Evolutionary conservation across 2,888 invertebrate genomes (phyloP).

Genomic region (Meteorus cinctellus): DNA sequence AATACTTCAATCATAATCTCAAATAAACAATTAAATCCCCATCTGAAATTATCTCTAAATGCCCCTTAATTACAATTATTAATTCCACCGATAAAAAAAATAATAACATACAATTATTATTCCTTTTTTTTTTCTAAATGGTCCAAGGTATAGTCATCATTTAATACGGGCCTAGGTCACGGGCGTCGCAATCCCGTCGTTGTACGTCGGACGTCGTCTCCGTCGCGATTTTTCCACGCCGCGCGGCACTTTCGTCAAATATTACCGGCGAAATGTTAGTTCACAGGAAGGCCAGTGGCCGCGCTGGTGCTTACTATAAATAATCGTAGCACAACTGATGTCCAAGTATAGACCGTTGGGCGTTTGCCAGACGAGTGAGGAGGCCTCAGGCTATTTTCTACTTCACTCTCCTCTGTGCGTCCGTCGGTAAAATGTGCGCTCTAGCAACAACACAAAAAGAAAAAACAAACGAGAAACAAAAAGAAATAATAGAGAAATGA

Average conservation of each 20-base stretch:
- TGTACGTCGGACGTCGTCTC: constrained; percentile 40
- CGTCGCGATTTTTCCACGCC: constrained; percentile 32
- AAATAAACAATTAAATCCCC: too few relatives aligned
- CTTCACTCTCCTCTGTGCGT: constrained; percentile 39
- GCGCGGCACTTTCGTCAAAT: constrained; percentile 49
- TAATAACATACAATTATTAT: neutral
- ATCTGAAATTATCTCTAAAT: too few relatives aligned
- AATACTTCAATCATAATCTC: too few relatives aligned
- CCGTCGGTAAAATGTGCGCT: constrained; percentile 39
- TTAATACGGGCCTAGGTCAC: constrained; percentile 75
- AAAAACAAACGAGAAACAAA: neutral
- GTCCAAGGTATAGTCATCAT: constrained; percentile 62
- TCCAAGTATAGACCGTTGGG: constrained; percentile 94
- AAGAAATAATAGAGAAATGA: neutral
- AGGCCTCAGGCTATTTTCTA: constrained; percentile 71
- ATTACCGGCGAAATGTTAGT: constrained; percentile 72
- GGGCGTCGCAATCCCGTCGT: constrained; percentile 66
- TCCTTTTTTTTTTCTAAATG: neutral
- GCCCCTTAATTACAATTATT: neutral
- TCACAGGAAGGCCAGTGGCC: constrained; percentile 76
- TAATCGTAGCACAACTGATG: constrained; percentile 81
- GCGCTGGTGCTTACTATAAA: constrained; percentile 79
- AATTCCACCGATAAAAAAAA: constrained; percentile 13
- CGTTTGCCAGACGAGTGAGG: constrained; percentile 78
- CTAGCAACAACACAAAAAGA: neutral